phyloP scores from a whole-genome alignment of 2,113 vertebrate species.

The Delphinus delphis region DNA sequence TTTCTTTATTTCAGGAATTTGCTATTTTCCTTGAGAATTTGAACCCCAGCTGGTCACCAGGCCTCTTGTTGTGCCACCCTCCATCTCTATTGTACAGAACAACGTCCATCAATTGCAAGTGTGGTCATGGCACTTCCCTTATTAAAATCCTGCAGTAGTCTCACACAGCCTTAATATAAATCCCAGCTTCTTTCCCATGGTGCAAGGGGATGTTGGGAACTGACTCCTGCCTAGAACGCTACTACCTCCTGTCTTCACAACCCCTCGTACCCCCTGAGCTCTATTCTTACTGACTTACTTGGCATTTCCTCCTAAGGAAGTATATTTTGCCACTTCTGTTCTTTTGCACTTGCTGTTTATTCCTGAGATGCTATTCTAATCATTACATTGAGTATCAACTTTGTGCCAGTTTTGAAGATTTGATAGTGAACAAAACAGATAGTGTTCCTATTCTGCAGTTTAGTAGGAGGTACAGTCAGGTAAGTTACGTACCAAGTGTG shows the following conservation, averaged over 20 bases:
- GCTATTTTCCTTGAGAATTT: conserved; percentile 1
- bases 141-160: background rate
- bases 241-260: background rate
- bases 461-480: background rate
- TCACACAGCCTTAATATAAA: background rate
- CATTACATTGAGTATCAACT: background rate
- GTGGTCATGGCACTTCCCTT: background rate
- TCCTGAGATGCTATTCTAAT: background rate
- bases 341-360: background rate
- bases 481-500: background rate
- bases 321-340: background rate
- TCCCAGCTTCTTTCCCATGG: background rate
- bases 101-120: background rate
- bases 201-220: background rate
- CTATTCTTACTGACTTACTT: background rate
- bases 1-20: conserved; percentile 28
- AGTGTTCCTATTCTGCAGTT: background rate
- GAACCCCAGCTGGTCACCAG: background rate
- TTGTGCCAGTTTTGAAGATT: conserved; percentile 13
- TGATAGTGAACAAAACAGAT: background rate
- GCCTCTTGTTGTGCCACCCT: background rate
- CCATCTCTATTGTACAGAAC: background rate
- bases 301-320: background rate
- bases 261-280: background rate
- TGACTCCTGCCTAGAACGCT: background rate